phyloP scores from a whole-genome alignment of 1,140 invertebrate species.

The Brachionus angularis region DNA sequence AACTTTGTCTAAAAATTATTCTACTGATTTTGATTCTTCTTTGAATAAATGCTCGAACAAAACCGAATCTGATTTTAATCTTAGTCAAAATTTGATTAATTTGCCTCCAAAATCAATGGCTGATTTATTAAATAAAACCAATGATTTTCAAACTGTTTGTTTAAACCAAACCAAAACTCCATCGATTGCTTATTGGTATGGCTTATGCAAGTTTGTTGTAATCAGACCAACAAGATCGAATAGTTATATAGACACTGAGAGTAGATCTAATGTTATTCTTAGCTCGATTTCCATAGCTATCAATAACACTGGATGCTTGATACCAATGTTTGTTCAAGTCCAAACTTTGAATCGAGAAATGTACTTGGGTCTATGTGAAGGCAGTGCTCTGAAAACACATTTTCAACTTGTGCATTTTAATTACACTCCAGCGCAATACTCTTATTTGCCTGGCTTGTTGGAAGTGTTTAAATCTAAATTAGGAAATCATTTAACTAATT shows the following conservation, averaged over 20 bases:
- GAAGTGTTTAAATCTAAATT: slow-evolving; percentile 60
- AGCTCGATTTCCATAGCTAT: slow-evolving; percentile 77
- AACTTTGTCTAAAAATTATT: not conserved
- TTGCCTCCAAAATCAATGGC: slow-evolving; percentile 41
- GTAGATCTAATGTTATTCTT: slow-evolving; percentile 74
- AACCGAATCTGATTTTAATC: not conserved
- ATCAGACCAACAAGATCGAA: slow-evolving; percentile 62
- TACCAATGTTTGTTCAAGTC: slow-evolving; percentile 82
- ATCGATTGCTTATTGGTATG: slow-evolving; percentile 64
- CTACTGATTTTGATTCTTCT: slow-evolving; percentile 28
- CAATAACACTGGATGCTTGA: slow-evolving; percentile 71
- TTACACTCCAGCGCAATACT: slow-evolving; percentile 72
- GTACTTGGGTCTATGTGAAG: slow-evolving; percentile 73
- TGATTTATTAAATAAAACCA: slow-evolving; percentile 64
- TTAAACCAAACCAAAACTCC: not conserved
- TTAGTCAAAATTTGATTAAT: not conserved
- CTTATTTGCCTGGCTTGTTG: slow-evolving; percentile 68
- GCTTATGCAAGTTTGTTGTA: slow-evolving; percentile 75
- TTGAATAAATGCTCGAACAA: not conserved
- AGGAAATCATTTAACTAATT: slow-evolving; percentile 41
- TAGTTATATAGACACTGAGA: slow-evolving; percentile 68
- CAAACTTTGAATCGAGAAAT: slow-evolving; percentile 67
- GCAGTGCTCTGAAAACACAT: slow-evolving; percentile 68
- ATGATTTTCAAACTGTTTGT: slow-evolving; percentile 64
- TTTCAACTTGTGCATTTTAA: slow-evolving; percentile 84